phyloP scores from a whole-genome alignment of 2,888 invertebrate species.

The Cephus rjabovi region DNA sequence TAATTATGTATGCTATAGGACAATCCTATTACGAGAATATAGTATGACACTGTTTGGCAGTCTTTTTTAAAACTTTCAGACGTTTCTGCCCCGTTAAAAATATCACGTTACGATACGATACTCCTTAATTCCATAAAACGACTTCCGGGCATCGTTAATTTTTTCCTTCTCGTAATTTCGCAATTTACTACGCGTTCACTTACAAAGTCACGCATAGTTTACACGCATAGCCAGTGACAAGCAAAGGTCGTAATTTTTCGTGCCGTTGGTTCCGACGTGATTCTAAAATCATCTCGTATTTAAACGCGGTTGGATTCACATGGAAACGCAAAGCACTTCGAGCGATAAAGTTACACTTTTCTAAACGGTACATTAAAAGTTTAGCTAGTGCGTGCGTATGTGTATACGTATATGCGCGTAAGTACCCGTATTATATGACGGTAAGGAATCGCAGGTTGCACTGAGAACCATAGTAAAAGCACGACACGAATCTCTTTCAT shows the following conservation, averaged over 20 bases:
- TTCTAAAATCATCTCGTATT: not conserved
- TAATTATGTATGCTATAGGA: not conserved
- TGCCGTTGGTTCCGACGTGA: not conserved
- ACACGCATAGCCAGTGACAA: not conserved
- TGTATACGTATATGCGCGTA: not conserved
- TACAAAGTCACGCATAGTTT: not conserved
- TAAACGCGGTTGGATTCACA: not conserved
- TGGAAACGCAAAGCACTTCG: not conserved
- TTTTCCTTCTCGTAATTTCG: not conserved
- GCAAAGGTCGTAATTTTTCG: not conserved
- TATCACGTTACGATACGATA: slow-evolving; percentile 38
- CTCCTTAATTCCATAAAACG: slow-evolving; percentile 36
- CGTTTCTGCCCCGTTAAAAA: not conserved
- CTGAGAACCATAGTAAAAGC: not conserved
- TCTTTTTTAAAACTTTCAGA: not conserved
- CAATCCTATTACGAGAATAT: not conserved
- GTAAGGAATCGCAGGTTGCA: not conserved
- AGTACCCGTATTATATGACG: not conserved
- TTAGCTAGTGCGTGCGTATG: not conserved
- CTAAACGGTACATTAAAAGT: not conserved
- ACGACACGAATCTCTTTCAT: not conserved
- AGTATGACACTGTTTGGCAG: not conserved
- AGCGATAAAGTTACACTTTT: not conserved
- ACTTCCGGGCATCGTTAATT: slow-evolving; percentile 30
- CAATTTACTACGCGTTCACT: not conserved